These are phyloP conservation scores for Brachionus sp. DNA, from an alignment of 1,140 invertebrate species.

Conservation along the genomic window DNA sequence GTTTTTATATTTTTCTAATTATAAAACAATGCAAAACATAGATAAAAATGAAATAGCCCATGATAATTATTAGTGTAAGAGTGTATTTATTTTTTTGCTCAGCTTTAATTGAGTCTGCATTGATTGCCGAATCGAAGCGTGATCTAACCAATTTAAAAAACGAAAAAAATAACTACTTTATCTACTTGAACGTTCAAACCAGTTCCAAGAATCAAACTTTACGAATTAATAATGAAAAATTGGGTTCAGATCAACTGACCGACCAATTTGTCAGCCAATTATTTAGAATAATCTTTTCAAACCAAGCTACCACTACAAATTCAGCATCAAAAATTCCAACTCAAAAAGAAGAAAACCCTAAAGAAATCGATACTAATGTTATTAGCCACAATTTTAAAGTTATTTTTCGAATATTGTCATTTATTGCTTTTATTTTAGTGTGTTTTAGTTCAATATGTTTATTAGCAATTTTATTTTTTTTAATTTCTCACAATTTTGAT, in stretches of 20 bases:
- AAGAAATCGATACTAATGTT: neutral
- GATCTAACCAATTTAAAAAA: conserved; percentile 23
- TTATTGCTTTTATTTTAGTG: conserved; percentile 27
- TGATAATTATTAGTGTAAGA: neutral
- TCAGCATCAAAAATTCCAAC: neutral
- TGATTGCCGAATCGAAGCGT: neutral
- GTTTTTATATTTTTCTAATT: neutral
- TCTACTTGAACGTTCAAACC: neutral
- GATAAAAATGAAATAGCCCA: conserved; percentile 12
- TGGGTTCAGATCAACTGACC: neutral
- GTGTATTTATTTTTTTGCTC: neutral
- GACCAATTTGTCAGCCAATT: neutral
- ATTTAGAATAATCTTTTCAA: neutral
- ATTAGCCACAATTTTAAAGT: conserved; percentile 24
- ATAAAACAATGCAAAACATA: neutral
- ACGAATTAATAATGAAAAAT: neutral
- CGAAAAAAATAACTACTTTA: conserved; percentile 41
- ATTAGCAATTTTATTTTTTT: neutral
- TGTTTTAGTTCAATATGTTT: conserved; percentile 20
- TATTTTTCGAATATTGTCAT: conserved; percentile 4
- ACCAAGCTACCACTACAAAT: neutral
- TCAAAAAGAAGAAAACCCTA: neutral
- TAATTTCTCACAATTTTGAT: neutral
- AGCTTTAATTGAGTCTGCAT: neutral
- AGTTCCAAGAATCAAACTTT: conserved; percentile 13